A percentile compares a stretch with the other conserved stretches of the same genome.
These are phyloP conservation scores for Morpho helenor DNA, from an alignment of 2,888 invertebrate genomes.

Conservation along the genomic window DNA sequence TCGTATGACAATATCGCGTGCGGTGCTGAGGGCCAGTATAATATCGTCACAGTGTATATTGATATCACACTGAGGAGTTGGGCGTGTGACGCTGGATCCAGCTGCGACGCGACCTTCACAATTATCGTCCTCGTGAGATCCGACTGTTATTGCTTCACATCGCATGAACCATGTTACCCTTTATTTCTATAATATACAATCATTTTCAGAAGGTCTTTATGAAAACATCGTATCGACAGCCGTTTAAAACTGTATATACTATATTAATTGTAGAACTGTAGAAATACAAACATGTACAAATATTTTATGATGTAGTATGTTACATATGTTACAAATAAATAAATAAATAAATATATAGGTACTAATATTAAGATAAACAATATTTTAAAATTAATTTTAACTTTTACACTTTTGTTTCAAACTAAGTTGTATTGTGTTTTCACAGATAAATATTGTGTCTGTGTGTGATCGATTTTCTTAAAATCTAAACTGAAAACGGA, in stretches of 20 bases:
- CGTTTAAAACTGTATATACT: not conserved
- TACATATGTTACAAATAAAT: too few species aligned
- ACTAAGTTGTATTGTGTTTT: too few species aligned
- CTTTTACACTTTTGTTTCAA: too few species aligned
- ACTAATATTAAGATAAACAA: too few species aligned
- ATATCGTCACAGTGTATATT: constrained; percentile 67
- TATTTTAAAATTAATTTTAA: too few species aligned
- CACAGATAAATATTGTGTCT: too few species aligned
- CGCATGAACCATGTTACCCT: constrained; percentile 12
- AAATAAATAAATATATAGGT: too few species aligned
- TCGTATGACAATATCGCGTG: constrained; percentile 40
- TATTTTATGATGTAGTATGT: too few species aligned
- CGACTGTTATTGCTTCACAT: constrained; percentile 31
- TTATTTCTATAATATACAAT: not conserved
- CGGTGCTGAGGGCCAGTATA: constrained; percentile 41
- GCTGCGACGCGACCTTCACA: constrained; percentile 72
- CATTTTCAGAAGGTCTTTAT: not conserved
- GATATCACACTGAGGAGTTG: constrained; percentile 65
- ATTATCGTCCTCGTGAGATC: constrained; percentile 60
- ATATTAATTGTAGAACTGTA: too few species aligned
- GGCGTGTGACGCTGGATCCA: constrained; percentile 67
- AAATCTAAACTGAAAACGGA: too few species aligned
- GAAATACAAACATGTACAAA: too few species aligned
- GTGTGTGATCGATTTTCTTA: too few species aligned
- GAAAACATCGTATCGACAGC: not conserved